phyloP scores from a whole-genome alignment of 1,140 invertebrate genomes.

The Zaprionus davidi region DNA sequence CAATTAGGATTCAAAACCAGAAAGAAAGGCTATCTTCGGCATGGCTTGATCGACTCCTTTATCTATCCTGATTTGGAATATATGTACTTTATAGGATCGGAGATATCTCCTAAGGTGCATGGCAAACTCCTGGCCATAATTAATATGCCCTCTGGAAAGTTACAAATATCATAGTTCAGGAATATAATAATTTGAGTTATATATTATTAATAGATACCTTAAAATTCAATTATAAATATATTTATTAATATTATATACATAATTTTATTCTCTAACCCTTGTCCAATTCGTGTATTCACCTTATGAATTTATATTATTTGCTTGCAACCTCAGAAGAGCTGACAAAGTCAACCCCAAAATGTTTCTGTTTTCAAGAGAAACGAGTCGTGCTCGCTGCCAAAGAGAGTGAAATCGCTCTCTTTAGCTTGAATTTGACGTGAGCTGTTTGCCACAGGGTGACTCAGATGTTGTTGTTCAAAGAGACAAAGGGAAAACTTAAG shows the following conservation, averaged over 20 bases:
- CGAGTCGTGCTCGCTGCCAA: slow-evolving; percentile 9
- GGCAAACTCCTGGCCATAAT: no score
- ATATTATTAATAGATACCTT: neutral
- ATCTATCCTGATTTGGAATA: no score
- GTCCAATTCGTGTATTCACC: neutral
- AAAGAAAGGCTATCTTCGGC: no score
- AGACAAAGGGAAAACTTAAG: neutral
- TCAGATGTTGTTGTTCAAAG: slow-evolving; percentile 22
- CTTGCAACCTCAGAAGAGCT: slow-evolving; percentile 11
- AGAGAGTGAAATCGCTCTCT: slow-evolving; percentile 49
- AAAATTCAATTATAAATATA: neutral
- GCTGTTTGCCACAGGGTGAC: slow-evolving; percentile 55
- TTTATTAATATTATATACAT: neutral
- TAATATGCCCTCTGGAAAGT: no score
- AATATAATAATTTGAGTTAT: neutral
- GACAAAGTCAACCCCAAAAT: slow-evolving; percentile 31
- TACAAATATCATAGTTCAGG: no score
- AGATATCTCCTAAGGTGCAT: no score
- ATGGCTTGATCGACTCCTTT: no score
- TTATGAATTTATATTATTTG: slow-evolving; percentile 8
- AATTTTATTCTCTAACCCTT: neutral
- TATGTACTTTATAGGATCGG: no score
- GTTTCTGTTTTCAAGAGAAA: slow-evolving; percentile 52
- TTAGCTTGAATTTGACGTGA: neutral
- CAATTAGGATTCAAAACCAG: no score